These are phyloP conservation scores for Luscinia luscinia DNA, from an alignment of 2,797 vertebrate genomes.

Conservation along the genomic window DNA sequence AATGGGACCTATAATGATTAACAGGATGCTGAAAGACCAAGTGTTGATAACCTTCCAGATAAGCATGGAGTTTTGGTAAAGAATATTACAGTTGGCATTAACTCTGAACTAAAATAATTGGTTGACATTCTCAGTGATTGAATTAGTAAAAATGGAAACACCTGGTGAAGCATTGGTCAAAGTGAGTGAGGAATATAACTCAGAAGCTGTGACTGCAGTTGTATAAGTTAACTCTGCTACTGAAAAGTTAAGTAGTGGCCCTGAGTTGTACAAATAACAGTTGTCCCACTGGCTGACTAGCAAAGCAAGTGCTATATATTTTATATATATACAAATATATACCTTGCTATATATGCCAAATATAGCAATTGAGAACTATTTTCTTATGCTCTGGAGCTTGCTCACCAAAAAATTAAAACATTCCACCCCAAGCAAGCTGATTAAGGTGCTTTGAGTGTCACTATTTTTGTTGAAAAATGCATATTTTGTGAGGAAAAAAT, in stretches of 20 bases:
- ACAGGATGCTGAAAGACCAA: not conserved
- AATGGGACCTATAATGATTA: not conserved
- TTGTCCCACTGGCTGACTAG: not conserved
- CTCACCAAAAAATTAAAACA: not conserved
- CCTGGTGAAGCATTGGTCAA: constrained; percentile 51
- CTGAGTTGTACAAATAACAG: not conserved
- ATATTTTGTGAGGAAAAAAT: not conserved
- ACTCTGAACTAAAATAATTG: constrained; percentile 17
- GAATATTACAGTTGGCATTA: constrained; percentile 54
- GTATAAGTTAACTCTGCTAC: not conserved
- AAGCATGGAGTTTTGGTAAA: constrained; percentile 58
- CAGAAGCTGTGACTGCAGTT: constrained; percentile 37
- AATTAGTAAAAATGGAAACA: constrained; percentile 69
- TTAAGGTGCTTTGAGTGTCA: not conserved
- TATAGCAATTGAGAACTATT: not conserved
- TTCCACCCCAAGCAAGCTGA: not conserved
- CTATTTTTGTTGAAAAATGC: not conserved
- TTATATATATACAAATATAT: too few species aligned
- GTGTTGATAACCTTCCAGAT: constrained; percentile 12
- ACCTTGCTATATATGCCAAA: not conserved
- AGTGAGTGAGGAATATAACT: constrained; percentile 32
- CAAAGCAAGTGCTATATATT: not conserved
- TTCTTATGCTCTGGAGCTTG: not conserved
- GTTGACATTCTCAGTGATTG: constrained; percentile 59
- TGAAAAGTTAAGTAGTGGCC: not conserved